A percentile compares a stretch with the other conserved stretches of the same genome.
Conservation (phyloP, 1,140 invertebrate species). For the Dysdera silvatica region DNA sequence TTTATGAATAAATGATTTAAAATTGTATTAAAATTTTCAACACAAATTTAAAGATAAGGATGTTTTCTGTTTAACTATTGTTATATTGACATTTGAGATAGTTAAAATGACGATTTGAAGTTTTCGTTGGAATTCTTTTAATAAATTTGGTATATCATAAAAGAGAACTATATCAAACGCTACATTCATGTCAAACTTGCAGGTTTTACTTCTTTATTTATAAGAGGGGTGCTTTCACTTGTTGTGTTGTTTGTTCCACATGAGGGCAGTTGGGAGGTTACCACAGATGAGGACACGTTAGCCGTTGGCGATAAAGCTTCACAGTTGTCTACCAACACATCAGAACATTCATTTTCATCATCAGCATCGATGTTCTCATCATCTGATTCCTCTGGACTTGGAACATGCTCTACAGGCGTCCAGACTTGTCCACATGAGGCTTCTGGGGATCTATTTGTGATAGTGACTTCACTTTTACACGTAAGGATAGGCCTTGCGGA, state of each 20-base stretch:
- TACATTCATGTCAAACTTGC: too few species aligned
- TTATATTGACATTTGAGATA: too few species aligned
- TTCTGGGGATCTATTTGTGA: constrained; percentile 8
- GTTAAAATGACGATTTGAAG: too few species aligned
- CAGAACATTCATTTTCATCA: constrained; percentile 15
- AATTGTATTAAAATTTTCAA: too few species aligned
- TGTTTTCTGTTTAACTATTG: too few species aligned
- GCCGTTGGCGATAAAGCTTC: not conserved
- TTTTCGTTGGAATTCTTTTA: too few species aligned
- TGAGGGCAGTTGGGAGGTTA: constrained; percentile 3
- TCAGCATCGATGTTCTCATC: constrained; percentile 17
- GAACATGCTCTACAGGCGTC: not conserved
- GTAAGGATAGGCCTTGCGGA: constrained; percentile 10
- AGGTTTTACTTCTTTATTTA: constrained; percentile 15
- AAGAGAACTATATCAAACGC: too few species aligned
- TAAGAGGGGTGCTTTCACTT: constrained; percentile 17
- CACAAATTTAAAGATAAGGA: too few species aligned
- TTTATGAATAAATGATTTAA: too few species aligned
- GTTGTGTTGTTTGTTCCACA: constrained; percentile 17
- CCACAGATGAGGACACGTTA: not conserved
- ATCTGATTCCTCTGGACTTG: not conserved
- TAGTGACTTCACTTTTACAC: constrained; percentile 17
- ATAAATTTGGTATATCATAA: too few species aligned
- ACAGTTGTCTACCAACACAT: not conserved
- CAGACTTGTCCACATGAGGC: not conserved